Conservation (phyloP, 2,888 invertebrate species). For the Perithous albicinctus region DNA sequence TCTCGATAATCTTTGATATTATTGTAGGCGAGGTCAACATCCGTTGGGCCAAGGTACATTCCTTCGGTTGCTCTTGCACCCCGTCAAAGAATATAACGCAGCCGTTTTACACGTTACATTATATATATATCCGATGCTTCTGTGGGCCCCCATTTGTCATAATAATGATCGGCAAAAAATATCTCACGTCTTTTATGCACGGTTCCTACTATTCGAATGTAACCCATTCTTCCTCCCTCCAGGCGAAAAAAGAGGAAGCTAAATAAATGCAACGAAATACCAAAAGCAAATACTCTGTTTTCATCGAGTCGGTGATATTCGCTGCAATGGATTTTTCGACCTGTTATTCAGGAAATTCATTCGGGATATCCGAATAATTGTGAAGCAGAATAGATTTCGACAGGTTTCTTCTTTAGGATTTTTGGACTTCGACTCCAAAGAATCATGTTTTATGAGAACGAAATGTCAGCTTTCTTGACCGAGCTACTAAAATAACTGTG, state of each 20-base stretch:
- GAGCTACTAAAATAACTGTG: not conserved
- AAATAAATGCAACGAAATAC: slow-evolving; percentile 62
- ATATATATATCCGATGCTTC: slow-evolving; percentile 25
- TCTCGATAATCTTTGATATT: slow-evolving; percentile 46
- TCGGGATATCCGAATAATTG: slow-evolving; percentile 27
- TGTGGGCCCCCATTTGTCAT: slow-evolving; percentile 64
- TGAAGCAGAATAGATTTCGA: slow-evolving; percentile 6
- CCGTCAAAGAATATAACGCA: slow-evolving; percentile 37
- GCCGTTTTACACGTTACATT: slow-evolving; percentile 1
- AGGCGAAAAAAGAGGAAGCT: slow-evolving; percentile 44
- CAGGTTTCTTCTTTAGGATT: not conserved
- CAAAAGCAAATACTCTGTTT: slow-evolving; percentile 53
- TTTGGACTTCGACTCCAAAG: not conserved
- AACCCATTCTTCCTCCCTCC: slow-evolving; percentile 6
- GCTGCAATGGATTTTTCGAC: slow-evolving; percentile 22
- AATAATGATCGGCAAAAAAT: slow-evolving; percentile 71
- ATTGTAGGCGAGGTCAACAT: slow-evolving; percentile 53
- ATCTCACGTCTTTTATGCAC: slow-evolving; percentile 1
- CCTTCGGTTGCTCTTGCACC: slow-evolving; percentile 40
- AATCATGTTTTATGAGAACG: not conserved
- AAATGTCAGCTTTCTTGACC: not conserved
- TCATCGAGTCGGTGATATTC: slow-evolving; percentile 22
- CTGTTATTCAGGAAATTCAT: slow-evolving; percentile 49
- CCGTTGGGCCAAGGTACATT: slow-evolving; percentile 55
- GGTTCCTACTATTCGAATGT: slow-evolving; percentile 5